phyloP scores from a whole-genome alignment of 2,888 invertebrate genomes.

The Eremobia ochroleuca region DNA sequence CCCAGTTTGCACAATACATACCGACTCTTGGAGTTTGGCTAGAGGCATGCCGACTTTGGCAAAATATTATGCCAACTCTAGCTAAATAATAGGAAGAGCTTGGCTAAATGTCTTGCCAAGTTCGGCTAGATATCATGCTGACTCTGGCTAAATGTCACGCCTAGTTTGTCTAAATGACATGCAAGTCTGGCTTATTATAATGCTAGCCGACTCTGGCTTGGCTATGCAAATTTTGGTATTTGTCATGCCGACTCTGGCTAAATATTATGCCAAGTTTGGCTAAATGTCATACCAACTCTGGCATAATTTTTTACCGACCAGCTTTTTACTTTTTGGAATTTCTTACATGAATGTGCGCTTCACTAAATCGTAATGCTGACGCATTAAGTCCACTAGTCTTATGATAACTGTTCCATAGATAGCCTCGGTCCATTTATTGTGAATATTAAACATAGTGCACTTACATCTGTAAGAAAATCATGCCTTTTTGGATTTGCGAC shows the following conservation, averaged over 20 bases:
- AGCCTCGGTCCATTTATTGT: slow-evolving; percentile 61
- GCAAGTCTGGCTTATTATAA: not conserved
- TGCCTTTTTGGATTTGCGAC: slow-evolving; percentile 21
- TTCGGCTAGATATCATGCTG: not conserved
- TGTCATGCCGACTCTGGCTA: not conserved
- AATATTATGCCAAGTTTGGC: not conserved
- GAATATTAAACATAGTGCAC: slow-evolving; percentile 63
- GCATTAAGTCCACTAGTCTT: slow-evolving; percentile 87
- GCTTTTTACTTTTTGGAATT: not conserved
- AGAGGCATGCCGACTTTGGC: too few relatives aligned
- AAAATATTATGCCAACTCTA: not conserved
- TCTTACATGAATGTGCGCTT: slow-evolving; percentile 60
- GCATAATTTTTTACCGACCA: not conserved
- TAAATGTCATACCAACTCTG: not conserved
- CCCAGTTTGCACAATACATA: not conserved
- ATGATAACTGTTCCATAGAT: slow-evolving; percentile 72
- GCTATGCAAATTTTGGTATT: not conserved
- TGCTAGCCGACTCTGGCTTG: too few relatives aligned
- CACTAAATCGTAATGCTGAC: slow-evolving; percentile 59
- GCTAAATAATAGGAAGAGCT: not conserved
- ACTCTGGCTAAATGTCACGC: not conserved
- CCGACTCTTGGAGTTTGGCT: too few relatives aligned
- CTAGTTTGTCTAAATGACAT: not conserved
- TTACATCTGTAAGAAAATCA: slow-evolving; percentile 36
- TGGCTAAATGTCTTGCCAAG: not conserved